These are phyloP conservation scores for Sebastes aleutianus DNA, from an alignment of 2,797 vertebrate genomes.

Conservation along the genomic window DNA sequence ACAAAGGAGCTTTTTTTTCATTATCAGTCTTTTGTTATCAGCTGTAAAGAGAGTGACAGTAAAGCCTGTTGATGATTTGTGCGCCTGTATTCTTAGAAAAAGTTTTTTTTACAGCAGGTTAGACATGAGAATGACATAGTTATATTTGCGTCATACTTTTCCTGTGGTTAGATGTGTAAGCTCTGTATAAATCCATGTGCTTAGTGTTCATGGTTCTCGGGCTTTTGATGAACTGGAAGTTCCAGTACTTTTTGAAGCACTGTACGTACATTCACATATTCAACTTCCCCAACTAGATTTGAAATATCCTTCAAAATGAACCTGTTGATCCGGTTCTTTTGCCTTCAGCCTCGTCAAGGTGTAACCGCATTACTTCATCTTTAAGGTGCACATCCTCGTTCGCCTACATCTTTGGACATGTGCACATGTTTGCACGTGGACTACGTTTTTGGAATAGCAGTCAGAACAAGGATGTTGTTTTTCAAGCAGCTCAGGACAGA, in stretches of 20 bases:
- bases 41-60: constrained; percentile 9
- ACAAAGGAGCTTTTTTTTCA: constrained; percentile 1
- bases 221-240: neutral
- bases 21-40: constrained; percentile 26
- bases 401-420: neutral
- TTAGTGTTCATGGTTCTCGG: neutral
- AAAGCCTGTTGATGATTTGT: constrained; percentile 47
- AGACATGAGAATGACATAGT: neutral
- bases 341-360: neutral
- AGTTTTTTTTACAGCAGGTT: neutral
- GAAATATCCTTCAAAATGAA: neutral
- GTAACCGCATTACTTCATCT: neutral
- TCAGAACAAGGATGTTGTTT: neutral
- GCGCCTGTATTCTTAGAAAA: neutral
- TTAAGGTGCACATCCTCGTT: neutral
- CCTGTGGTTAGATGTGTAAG: neutral
- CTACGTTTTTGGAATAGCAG: neutral
- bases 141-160: neutral
- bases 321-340: constrained; percentile 22
- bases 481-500: neutral
- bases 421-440: neutral
- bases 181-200: neutral
- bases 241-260: neutral
- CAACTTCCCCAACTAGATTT: neutral
- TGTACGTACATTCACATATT: neutral